Percentiles rank a stretch among this genome's conserved stretches.
phyloP scores from a whole-genome alignment of 2,888 invertebrate species.

The Trypoxylon attenuatum region DNA sequence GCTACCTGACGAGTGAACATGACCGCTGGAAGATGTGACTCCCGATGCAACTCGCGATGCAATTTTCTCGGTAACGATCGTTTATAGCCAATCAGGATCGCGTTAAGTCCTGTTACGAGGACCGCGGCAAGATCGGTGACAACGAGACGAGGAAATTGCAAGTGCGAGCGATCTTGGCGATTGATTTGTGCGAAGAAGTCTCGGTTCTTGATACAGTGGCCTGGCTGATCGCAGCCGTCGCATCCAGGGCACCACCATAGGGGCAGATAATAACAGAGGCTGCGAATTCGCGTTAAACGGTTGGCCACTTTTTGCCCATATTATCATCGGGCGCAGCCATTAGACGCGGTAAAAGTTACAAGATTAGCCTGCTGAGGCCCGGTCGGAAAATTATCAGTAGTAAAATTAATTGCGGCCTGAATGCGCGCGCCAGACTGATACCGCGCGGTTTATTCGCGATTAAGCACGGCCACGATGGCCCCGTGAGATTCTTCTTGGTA shows the following conservation, averaged over 20 bases:
- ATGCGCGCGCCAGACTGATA: too few species aligned
- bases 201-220: neutral
- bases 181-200: slow-evolving; percentile 35
- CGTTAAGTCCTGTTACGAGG: slow-evolving; percentile 36
- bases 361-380: neutral
- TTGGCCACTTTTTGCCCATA: slow-evolving; percentile 13
- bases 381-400: slow-evolving; percentile 3
- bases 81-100: slow-evolving; percentile 62
- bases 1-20: too few species aligned
- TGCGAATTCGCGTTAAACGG: slow-evolving; percentile 1
- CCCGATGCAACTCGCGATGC: slow-evolving; percentile 7
- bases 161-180: slow-evolving; percentile 15
- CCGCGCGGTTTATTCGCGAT: too few species aligned
- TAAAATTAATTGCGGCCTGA: neutral
- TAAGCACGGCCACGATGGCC: too few species aligned
- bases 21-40: too few species aligned
- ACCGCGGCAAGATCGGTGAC: slow-evolving; percentile 42
- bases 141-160: slow-evolving; percentile 45
- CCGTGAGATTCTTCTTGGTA: too few species aligned
- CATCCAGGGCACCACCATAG: too few species aligned
- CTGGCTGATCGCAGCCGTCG: neutral
- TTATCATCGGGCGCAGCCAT: slow-evolving; percentile 13
- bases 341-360: slow-evolving; percentile 7
- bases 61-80: slow-evolving; percentile 57
- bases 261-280: too few species aligned